A percentile compares a stretch with the other conserved stretches of the same genome.
Conservation (phyloP, 2,888 invertebrate species). For the Trileptium ribeirensis region DNA sequence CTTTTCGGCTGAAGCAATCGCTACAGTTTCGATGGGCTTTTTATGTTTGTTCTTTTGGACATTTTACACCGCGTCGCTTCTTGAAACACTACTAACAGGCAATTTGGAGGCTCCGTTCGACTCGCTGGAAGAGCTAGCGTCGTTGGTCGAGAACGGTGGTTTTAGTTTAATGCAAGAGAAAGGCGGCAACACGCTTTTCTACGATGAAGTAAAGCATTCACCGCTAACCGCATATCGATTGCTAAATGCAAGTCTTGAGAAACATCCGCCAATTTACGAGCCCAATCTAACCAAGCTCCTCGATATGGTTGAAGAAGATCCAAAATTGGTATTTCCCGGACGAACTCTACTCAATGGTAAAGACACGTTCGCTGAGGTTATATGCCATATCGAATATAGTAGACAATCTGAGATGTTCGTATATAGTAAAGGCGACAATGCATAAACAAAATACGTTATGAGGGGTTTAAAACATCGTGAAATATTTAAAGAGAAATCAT, state of each 20-base stretch:
- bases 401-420: no score
- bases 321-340: neutral
- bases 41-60: neutral
- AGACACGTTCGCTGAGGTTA: no score
- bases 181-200: neutral
- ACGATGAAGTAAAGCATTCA: neutral
- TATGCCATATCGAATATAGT: no score
- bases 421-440: no score
- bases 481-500: no score
- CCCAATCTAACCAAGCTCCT: neutral
- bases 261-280: neutral
- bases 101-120: neutral
- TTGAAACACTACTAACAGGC: neutral
- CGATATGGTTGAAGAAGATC: neutral
- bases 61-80: neutral
- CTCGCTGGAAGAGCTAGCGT: neutral
- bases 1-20: neutral
- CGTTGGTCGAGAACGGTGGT: neutral
- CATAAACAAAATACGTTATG: no score
- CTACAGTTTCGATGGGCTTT: neutral
- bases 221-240: neutral
- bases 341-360: neutral
- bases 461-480: no score
- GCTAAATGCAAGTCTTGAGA: neutral
- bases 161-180: neutral